These are phyloP conservation scores for Ia io DNA, from an alignment of 2,113 vertebrate species.

Conservation along the genomic window DNA sequence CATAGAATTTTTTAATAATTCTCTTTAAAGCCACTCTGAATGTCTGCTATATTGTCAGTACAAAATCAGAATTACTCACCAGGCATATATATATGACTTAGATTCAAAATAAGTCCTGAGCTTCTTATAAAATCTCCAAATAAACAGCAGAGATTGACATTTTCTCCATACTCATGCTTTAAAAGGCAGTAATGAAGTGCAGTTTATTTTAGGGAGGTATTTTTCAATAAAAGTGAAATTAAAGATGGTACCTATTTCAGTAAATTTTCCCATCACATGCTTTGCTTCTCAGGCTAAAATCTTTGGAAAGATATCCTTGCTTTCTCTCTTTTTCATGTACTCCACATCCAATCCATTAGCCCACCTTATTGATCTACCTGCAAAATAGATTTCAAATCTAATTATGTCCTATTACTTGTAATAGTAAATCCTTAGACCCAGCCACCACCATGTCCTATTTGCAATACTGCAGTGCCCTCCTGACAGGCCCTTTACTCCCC, in stretches of 20 bases:
- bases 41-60: not conserved
- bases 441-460: no score
- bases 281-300: not conserved
- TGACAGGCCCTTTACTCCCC: fast-evolving
- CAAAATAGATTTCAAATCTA: not conserved
- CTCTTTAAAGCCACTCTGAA: not conserved
- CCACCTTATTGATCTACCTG: not conserved
- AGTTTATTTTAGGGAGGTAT: not conserved
- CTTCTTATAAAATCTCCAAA: not conserved
- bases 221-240: not conserved
- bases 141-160: not conserved
- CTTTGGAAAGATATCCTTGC: not conserved
- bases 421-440: not conserved
- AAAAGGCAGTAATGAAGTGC: not conserved
- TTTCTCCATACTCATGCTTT: not conserved
- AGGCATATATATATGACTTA: not conserved
- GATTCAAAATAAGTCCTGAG: not conserved
- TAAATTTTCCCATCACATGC: not conserved
- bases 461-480: no score
- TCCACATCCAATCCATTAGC: not conserved
- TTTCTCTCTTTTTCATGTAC: not conserved
- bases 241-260: not conserved
- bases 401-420: not conserved
- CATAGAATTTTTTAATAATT: not conserved
- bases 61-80: not conserved